Evolutionary conservation across 2,113 vertebrate genomes (phyloP).

Genomic region (Hippocampus mohnikei): DNA sequence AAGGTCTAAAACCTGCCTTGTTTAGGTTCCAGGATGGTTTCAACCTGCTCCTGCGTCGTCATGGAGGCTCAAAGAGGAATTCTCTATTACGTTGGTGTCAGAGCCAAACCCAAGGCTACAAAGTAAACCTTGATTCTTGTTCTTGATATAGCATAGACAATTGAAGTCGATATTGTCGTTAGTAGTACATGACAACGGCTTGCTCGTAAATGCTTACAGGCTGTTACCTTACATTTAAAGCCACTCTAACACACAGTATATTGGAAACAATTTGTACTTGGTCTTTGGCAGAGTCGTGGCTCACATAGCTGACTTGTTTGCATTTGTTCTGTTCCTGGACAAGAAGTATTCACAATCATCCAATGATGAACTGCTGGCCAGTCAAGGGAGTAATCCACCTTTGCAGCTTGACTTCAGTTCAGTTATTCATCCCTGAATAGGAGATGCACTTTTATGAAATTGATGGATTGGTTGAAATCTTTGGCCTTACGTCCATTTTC

Average conservation of each 20-base stretch:
- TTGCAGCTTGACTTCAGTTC: no score
- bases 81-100: slow-evolving; percentile 80
- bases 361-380: no score
- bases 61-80: slow-evolving; percentile 79
- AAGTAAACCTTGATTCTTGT: slow-evolving; percentile 55
- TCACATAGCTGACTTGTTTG: not conserved
- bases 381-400: no score
- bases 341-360: no score
- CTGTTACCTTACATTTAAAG: no score
- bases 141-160: not conserved
- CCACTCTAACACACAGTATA: no score
- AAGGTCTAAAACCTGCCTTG: slow-evolving; percentile 1
- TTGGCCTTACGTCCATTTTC: no score
- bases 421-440: no score
- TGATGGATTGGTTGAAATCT: no score
- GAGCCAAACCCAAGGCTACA: slow-evolving; percentile 74
- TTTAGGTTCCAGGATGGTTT: slow-evolving; percentile 73
- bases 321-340: not conserved
- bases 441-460: no score
- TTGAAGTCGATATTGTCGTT: not conserved
- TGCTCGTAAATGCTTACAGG: no score
- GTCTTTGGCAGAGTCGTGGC: not conserved
- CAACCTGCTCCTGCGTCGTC: slow-evolving; percentile 70
- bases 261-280: slow-evolving; percentile 1
- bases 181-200: no score